Evolutionary conservation across 2,797 vertebrate genomes (phyloP), one percentile per base, ranked within the genome.

Genomic region (Danio albolineatus): DNA sequence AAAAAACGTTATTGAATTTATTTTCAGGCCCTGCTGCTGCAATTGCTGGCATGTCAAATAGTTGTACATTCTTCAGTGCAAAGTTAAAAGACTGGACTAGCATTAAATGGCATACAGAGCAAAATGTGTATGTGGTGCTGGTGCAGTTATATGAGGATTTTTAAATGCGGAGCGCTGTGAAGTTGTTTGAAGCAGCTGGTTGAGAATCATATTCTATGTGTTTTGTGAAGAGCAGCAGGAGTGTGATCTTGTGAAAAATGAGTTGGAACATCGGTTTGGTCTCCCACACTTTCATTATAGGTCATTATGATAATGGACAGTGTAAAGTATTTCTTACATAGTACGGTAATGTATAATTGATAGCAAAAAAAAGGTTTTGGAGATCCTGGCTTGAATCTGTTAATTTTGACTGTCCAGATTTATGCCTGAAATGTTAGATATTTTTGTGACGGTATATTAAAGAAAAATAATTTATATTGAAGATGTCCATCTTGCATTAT

Each of bases 191-290:
- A 61, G 73, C 81, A 84, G 84, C 82, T 83, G 77, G 73, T 38
- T 79, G 83, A 78, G 86, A 60, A 82, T 83, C 81, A 43, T 88
- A 82, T 87, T 84, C 84, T 86, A 77, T 84, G 82, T 84, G 89
- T 89, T 91, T 92, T 92, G 90, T 89, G 56, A 62, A 76, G 87
- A 87, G 73, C 90, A 91, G 91, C 88, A 82, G 90, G 90, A 89
- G 84, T 82, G 81, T 84, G 59, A 67, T n/a, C 65, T 48, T 65
- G 49, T 81, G 73, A 73, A 69, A 41, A 43, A 69, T 36, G 39
- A 62, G 12, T 28, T 49, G 72, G 19, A 81, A 62, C 82, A 84
- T 67, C 82, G 41, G 82, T 67, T 80, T 73, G 62, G 28, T 75
- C 51, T 84, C 80, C 80, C 80, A 84, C 83, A 82, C 79, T 73